These are phyloP conservation scores for Onthophagus taurus DNA, from an alignment of 1,140 invertebrate species.

Conservation along the genomic window DNA sequence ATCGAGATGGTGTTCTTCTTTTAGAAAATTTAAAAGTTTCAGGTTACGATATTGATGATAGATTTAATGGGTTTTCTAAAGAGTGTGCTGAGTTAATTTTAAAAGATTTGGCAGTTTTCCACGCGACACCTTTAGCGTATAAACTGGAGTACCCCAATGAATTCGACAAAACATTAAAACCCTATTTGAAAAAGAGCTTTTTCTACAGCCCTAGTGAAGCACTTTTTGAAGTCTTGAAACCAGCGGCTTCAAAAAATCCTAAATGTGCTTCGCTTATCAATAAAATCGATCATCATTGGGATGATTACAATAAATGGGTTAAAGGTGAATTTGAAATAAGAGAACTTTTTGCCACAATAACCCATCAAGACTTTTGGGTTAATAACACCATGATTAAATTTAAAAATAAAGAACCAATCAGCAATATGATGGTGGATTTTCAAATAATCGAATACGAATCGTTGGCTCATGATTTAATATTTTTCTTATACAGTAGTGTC, in stretches of 20 bases:
- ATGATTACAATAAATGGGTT: too few relatives aligned
- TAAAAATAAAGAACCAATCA: conserved; percentile 32
- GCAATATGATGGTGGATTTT: conserved; percentile 51
- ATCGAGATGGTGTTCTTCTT: conserved; percentile 32
- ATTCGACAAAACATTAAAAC: conserved; percentile 35
- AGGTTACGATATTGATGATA: conserved; percentile 31
- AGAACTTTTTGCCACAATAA: conserved; percentile 41
- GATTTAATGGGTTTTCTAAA: conserved; percentile 32
- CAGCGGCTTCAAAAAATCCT: neutral
- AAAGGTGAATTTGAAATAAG: conserved; percentile 7
- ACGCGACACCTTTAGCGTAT: conserved; percentile 36
- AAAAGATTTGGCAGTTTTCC: conserved; percentile 34
- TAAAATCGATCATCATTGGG: too few relatives aligned
- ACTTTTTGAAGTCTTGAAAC: neutral
- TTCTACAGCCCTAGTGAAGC: too few relatives aligned
- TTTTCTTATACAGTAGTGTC: conserved; percentile 45
- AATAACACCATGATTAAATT: conserved; percentile 49
- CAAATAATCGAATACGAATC: conserved; percentile 45
- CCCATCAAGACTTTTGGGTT: conserved; percentile 50
- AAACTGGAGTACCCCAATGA: conserved; percentile 35
- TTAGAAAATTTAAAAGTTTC: conserved; percentile 35
- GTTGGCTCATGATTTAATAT: conserved; percentile 44
- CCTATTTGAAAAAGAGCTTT: conserved; percentile 14
- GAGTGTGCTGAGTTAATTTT: conserved; percentile 32
- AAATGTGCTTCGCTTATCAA: neutral